Percentiles rank a stretch among this genome's conserved stretches.
Conservation (phyloP, 2,797 vertebrate species). For the Sarcoramphus papa region DNA sequence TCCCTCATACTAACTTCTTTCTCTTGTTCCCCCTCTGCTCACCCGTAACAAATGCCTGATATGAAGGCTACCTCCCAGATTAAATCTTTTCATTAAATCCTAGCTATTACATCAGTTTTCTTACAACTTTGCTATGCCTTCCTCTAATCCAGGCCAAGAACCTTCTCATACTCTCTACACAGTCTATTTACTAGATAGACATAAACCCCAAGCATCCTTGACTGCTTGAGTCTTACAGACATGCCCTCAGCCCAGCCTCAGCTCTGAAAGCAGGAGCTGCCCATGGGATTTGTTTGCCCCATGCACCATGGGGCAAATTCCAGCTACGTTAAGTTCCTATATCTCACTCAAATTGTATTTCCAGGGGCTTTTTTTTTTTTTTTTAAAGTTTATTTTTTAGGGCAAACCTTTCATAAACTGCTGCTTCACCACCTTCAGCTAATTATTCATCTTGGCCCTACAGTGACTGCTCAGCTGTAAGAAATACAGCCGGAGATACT, state of each 20-base stretch:
- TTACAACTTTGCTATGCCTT: background rate
- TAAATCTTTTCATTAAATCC: constrained; percentile 31
- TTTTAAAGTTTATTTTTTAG: background rate
- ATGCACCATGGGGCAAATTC: background rate
- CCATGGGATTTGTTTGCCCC: background rate
- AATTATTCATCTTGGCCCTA: background rate
- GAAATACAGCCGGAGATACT: background rate
- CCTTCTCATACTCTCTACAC: background rate
- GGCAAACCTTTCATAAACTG: background rate
- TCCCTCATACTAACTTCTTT: background rate
- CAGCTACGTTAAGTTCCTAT: background rate
- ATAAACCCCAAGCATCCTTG: accelerated
- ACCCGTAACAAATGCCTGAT: background rate
- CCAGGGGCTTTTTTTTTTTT: background rate
- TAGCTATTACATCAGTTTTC: background rate
- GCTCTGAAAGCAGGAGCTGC: background rate
- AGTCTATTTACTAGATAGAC: background rate
- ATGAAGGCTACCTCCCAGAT: constrained; percentile 2
- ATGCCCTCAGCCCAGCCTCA: background rate
- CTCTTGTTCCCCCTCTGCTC: background rate
- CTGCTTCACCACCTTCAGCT: background rate
- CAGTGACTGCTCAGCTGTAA: background rate
- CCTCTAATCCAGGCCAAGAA: background rate
- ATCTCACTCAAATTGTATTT: background rate
- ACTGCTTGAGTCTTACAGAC: too few relatives aligned